These are phyloP conservation scores for Chromobotia macracanthus DNA, from an alignment of 2,797 vertebrate species.

Conservation along the genomic window DNA sequence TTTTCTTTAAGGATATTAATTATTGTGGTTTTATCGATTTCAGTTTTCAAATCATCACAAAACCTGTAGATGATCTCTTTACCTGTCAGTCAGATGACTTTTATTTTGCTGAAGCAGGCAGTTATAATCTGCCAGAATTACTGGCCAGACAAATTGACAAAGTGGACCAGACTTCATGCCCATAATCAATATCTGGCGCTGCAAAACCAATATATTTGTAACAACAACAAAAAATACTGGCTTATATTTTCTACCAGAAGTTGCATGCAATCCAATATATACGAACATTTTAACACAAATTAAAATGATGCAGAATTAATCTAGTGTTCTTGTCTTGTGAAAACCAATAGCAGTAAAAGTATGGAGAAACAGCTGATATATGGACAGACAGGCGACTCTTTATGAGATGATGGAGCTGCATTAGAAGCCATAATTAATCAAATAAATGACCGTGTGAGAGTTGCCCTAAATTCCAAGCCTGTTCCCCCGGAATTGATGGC, in stretches of 20 bases:
- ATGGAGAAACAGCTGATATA: slow-evolving; percentile 18
- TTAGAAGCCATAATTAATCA: slow-evolving; percentile 75
- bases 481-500: slow-evolving; percentile 69
- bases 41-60: not conserved
- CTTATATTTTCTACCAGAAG: not conserved
- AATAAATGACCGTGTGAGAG: slow-evolving; percentile 69
- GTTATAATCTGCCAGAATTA: not conserved
- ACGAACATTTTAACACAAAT: slow-evolving; percentile 53
- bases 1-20: too few relatives aligned
- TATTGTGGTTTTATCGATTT: not conserved
- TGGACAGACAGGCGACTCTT: slow-evolving; percentile 65
- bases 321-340: not conserved
- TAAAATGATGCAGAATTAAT: slow-evolving; percentile 58
- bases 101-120: not conserved
- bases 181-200: not conserved
- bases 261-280: not conserved
- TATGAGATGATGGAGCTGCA: slow-evolving; percentile 57
- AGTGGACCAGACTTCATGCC: not conserved
- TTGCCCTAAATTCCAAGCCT: slow-evolving; percentile 76
- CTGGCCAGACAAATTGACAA: too few relatives aligned
- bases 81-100: not conserved
- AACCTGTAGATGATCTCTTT: not conserved
- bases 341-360: not conserved
- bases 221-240: not conserved
- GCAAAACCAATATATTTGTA: not conserved